Base-by-base conservation (phyloP, 2,113 vertebrate species). In the Capra hircus region DNA sequence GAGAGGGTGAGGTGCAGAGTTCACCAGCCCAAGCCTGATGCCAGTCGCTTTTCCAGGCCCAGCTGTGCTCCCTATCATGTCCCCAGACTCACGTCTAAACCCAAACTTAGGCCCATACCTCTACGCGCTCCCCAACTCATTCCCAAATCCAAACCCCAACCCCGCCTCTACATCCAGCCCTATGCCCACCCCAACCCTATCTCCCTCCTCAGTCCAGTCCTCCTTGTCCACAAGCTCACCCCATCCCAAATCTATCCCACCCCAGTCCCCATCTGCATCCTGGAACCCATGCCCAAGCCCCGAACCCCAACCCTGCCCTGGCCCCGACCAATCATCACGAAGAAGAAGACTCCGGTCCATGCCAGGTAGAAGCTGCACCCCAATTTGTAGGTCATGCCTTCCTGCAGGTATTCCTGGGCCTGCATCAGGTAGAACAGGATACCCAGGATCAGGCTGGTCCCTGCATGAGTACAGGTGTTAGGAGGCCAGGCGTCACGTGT, bases 371-470 rank as follows among this genome's bases (percentile, higher is more conserved):
- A 96, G 94, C 97, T 98, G 60, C 3, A 4, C 6, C 96, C 98
- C 71, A 98, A 86, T 2, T 3, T 60, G 98, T 98, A 98, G 71
- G 95, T 94, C 98, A 98, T 97, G 55, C 95, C 97, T 60, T 97
- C 94, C 40, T 97, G 97, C 43, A 98, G 71, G 86, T 23, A 98
- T 23, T 83, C 12, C 0, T 16, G 3, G 60, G 96, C 97, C 81
- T 97, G 97, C 74, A 97, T 52, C 95, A 98, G 97, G 93, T 98
- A 98, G 97, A 98, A 98, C 33, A 97, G 92, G 94, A 94, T 3
- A 0, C 88, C 85, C 67, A 98, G 1, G 2, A 96, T 33, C 50
- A 97, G 92, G 94, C 67, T 80, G 94, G 43, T 7, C 67, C 85
- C 98, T 98, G 96, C 8, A 1, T 14, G 52, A 84, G 50, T 6